Conservation (phyloP, 2,113 vertebrate species). For the Emydura subglobosa region DNA sequence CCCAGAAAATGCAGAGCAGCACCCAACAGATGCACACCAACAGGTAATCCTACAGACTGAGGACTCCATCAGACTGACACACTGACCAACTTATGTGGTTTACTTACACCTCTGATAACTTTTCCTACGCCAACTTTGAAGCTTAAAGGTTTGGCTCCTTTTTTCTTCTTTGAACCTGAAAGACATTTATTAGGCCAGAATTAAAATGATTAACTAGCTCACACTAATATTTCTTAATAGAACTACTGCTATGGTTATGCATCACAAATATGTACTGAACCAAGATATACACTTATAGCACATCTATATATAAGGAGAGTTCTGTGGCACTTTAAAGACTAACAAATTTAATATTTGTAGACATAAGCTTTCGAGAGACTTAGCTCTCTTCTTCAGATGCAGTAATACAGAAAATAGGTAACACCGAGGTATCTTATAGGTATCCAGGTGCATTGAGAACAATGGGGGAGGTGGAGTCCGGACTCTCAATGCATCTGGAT, state of each 20-base stretch:
- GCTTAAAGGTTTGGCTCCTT: slow-evolving; percentile 90
- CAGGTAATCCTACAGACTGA: rapidly evolving
- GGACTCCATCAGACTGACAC: rapidly evolving
- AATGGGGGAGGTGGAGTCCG: no score
- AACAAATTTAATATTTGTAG: no score
- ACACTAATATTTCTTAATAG: rapidly evolving
- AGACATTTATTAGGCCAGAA: neutral
- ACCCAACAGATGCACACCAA: rapidly evolving
- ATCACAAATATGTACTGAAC: rapidly evolving
- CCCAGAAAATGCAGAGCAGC: neutral
- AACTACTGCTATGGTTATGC: rapidly evolving
- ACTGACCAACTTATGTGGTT: rapidly evolving
- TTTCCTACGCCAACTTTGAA: slow-evolving; percentile 95
- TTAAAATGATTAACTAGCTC: neutral
- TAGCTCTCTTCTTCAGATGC: no score
- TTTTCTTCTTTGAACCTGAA: slow-evolving; percentile 95
- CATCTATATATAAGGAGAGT: no score
- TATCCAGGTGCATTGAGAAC: no score
- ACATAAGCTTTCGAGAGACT: no score
- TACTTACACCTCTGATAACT: slow-evolving; percentile 96
- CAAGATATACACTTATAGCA: neutral
- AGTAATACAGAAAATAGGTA: no score
- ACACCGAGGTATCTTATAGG: no score
- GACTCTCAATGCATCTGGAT: no score
- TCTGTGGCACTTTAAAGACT: no score